These are phyloP conservation scores for Gambusia yucatana DNA, from an alignment of 2,797 vertebrate genomes.

Conservation along the genomic window DNA sequence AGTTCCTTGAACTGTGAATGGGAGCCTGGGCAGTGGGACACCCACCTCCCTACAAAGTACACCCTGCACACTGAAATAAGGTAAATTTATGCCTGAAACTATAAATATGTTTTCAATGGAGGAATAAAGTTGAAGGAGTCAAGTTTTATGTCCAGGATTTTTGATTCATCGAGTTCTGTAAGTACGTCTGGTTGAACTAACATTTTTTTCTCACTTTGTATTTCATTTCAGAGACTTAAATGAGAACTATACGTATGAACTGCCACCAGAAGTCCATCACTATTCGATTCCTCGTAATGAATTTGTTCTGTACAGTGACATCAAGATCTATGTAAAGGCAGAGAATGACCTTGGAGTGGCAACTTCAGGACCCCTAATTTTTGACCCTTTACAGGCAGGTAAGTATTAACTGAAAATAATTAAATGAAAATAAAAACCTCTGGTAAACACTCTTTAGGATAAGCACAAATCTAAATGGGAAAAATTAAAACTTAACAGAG, in stretches of 20 bases:
- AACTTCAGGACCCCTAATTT: conserved; percentile 63
- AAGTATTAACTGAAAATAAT: conserved; percentile 12
- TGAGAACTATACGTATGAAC: conserved; percentile 39
- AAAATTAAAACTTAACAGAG: too few relatives aligned
- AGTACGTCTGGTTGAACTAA: conserved; percentile 5
- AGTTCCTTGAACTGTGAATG: conserved; percentile 84
- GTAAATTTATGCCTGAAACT: conserved; percentile 47
- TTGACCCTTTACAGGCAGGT: conserved; percentile 88
- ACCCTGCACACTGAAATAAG: conserved; percentile 68
- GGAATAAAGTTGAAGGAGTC: background rate
- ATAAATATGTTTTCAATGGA: background rate
- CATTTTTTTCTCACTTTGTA: conserved; percentile 2
- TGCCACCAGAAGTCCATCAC: conserved; percentile 49
- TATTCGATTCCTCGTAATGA: conserved; percentile 79
- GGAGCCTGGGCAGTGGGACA: conserved; percentile 75
- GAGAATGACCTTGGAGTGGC: conserved; percentile 84
- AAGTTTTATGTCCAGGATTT: background rate
- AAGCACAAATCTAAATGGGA: too few relatives aligned
- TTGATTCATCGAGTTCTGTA: background rate
- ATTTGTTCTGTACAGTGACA: conserved; percentile 76
- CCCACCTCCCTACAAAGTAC: conserved; percentile 77
- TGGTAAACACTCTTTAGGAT: too few relatives aligned
- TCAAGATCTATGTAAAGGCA: conserved; percentile 84
- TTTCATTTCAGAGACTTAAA: conserved; percentile 54
- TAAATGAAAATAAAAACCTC: background rate